These are phyloP conservation scores for Luehdorfia chinensis DNA, from an alignment of 1,140 invertebrate genomes.

Conservation along the genomic window DNA sequence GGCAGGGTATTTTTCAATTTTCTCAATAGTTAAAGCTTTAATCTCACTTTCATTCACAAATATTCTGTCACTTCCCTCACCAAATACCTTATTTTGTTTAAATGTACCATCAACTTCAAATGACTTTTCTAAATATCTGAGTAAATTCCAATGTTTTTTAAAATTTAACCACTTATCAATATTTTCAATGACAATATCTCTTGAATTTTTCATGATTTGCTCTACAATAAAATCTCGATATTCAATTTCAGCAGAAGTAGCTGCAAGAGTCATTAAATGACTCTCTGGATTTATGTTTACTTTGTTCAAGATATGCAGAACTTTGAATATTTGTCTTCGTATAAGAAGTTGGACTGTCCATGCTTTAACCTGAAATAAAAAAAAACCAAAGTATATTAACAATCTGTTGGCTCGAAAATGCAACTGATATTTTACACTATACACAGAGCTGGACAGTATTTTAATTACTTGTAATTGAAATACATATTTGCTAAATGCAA, in stretches of 20 bases:
- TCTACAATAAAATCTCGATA: slow-evolving; percentile 79
- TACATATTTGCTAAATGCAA: too few relatives aligned
- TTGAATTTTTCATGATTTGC: slow-evolving; percentile 73
- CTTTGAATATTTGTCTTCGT: slow-evolving; percentile 81
- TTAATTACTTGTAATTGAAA: background rate
- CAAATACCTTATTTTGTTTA: slow-evolving; percentile 75
- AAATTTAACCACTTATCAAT: slow-evolving; percentile 68
- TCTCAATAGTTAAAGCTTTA: slow-evolving; percentile 66
- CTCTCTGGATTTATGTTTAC: slow-evolving; percentile 77
- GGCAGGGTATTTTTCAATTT: slow-evolving; percentile 66
- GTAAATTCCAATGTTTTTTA: slow-evolving; percentile 77
- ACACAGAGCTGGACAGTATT: too few relatives aligned
- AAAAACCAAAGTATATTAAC: background rate
- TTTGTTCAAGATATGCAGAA: slow-evolving; percentile 80
- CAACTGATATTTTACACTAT: slow-evolving; percentile 7
- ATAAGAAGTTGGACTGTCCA: slow-evolving; percentile 80
- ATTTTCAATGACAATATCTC: slow-evolving; percentile 52
- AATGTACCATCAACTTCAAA: slow-evolving; percentile 68
- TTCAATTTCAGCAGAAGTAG: slow-evolving; percentile 70
- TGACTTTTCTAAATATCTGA: slow-evolving; percentile 76
- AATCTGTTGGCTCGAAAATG: too few relatives aligned
- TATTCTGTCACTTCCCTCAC: slow-evolving; percentile 52
- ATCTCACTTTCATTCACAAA: slow-evolving; percentile 72
- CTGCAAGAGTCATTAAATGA: slow-evolving; percentile 77
- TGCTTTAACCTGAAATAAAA: slow-evolving; percentile 74